Evolutionary conservation across 37 sponge, comb jelly and placozoan genomes (phyloP).

Genomic region (Haliclona indistincta): DNA sequence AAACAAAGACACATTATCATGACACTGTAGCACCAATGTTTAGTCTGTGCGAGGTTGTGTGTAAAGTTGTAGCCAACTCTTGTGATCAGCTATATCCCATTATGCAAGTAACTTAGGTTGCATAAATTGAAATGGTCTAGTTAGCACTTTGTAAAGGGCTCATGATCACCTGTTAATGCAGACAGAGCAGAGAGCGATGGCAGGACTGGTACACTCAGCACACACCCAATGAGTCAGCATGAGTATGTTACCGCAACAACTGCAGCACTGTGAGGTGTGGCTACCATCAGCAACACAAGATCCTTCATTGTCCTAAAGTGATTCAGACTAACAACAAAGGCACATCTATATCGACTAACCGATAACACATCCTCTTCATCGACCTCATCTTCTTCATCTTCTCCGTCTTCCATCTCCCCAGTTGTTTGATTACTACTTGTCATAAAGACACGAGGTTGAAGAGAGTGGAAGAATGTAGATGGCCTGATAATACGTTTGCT

Average conservation of each 20-base stretch:
- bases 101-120: too few species aligned
- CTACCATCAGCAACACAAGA: too few species aligned
- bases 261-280: slow-evolving; percentile 45
- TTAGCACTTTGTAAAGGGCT: too few species aligned
- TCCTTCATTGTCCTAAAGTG: too few species aligned
- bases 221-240: slow-evolving; percentile 45
- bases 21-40: too few species aligned
- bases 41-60: too few species aligned
- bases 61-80: too few species aligned
- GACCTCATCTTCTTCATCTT: neutral
- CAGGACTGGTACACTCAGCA: slow-evolving; percentile 34
- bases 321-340: too few species aligned
- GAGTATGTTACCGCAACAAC: slow-evolving; percentile 13
- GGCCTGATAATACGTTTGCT: slow-evolving; percentile 30
- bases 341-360: neutral
- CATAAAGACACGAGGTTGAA: slow-evolving; percentile 64
- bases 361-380: neutral
- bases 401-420: neutral
- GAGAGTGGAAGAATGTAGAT: slow-evolving; percentile 72
- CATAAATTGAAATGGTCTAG: too few species aligned
- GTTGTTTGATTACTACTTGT: slow-evolving; percentile 18
- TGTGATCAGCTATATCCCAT: too few species aligned
- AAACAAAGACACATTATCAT: too few species aligned
- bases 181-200: slow-evolving; percentile 32
- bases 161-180: slow-evolving; percentile 48